Conservation (phyloP, 2,888 invertebrate species). For the Catocala nupta region DNA sequence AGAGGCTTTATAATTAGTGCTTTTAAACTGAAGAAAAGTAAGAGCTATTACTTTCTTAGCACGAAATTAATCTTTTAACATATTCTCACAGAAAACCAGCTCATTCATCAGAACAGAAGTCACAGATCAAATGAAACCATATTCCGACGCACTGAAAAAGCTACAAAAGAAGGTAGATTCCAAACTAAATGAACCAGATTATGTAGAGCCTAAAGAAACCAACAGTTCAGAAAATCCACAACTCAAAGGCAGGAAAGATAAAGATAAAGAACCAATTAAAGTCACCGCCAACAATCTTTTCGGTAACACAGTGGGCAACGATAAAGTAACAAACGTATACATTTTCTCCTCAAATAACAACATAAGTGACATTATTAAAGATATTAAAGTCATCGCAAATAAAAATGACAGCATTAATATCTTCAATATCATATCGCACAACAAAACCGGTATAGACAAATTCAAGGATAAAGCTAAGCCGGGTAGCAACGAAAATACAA, state of each 20-base stretch:
- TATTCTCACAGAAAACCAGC: conserved; percentile 52
- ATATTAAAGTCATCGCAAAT: conserved; percentile 42
- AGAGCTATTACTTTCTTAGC: no score
- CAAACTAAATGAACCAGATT: conserved; percentile 14
- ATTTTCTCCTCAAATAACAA: conserved; percentile 61
- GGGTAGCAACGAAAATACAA: not conserved
- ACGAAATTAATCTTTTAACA: not conserved
- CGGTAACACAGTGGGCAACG: conserved; percentile 64
- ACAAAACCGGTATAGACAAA: no score
- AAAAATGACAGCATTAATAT: conserved; percentile 41
- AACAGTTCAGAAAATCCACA: conserved; percentile 10
- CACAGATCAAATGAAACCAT: conserved; percentile 40
- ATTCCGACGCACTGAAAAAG: conserved; percentile 16
- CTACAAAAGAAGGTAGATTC: conserved; percentile 1
- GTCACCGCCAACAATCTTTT: conserved; percentile 57
- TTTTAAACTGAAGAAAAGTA: no score
- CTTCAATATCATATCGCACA: conserved; percentile 13
- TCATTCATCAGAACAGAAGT: conserved; percentile 57
- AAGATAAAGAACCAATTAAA: conserved; percentile 21
- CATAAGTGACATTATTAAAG: conserved; percentile 40
- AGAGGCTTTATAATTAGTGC: no score
- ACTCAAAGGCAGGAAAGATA: conserved; percentile 21
- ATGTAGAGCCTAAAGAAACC: not conserved
- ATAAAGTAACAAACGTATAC: conserved; percentile 70
- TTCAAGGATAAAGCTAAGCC: no score